phyloP scores from a whole-genome alignment of 2,113 vertebrate genomes.

The Mobula birostris region DNA sequence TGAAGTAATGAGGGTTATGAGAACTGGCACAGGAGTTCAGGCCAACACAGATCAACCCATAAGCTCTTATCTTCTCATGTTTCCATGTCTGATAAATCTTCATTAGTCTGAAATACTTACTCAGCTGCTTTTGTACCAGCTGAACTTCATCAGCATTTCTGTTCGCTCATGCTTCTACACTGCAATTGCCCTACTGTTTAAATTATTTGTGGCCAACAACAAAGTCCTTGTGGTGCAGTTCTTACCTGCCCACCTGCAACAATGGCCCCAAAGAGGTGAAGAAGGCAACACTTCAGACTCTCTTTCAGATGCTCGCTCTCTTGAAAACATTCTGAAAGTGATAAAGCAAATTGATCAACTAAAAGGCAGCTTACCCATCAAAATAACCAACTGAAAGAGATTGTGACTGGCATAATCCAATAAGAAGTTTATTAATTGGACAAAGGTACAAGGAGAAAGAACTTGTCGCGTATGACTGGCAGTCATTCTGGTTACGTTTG shows the following conservation, averaged over 20 bases:
- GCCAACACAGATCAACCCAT: too few relatives aligned
- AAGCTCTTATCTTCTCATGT: too few relatives aligned
- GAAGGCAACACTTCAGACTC: conserved; percentile 86
- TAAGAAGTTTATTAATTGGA: not conserved
- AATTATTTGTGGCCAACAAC: not conserved
- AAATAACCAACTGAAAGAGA: not conserved
- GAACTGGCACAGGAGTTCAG: too few relatives aligned
- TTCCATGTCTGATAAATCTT: not conserved
- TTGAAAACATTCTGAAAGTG: conserved; percentile 87
- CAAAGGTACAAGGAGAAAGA: not conserved
- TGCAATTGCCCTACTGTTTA: not conserved
- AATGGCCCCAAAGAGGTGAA: conserved; percentile 94
- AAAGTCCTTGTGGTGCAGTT: not conserved
- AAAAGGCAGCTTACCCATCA: not conserved
- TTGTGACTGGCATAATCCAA: not conserved
- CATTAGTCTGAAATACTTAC: not conserved
- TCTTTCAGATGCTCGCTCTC: conserved; percentile 97
- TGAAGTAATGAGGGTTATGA: too few relatives aligned
- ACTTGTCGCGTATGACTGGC: not conserved
- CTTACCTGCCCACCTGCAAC: conserved; percentile 89
- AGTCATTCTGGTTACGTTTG: not conserved
- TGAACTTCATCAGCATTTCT: not conserved
- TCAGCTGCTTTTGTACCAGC: not conserved
- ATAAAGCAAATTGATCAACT: conserved; percentile 42
- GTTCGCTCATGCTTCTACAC: not conserved